Conservation (phyloP, 2,888 invertebrate species). For the Hirtodrosophila alboralis region DNA sequence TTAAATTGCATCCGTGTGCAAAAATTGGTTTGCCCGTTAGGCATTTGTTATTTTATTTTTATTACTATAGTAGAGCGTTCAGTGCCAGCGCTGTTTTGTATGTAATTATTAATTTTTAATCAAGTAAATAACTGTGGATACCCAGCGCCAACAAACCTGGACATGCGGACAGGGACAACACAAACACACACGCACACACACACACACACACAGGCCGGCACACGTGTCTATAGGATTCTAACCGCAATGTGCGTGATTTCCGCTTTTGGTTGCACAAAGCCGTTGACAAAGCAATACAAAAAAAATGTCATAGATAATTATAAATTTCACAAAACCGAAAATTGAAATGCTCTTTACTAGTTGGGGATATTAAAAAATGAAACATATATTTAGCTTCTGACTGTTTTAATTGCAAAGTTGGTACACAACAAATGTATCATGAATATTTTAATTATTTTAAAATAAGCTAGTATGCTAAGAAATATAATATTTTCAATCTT, state of each 20-base stretch:
- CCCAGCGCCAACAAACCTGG: slow-evolving; percentile 30
- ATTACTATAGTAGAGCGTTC: slow-evolving; percentile 8
- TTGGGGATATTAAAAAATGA: too few species aligned
- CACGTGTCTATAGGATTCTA: slow-evolving; percentile 42
- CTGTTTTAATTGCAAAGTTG: too few species aligned
- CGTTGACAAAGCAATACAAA: slow-evolving; percentile 44
- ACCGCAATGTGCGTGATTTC: slow-evolving; percentile 72
- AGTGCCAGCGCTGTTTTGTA: slow-evolving; percentile 33
- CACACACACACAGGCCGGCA: slow-evolving; percentile 1
- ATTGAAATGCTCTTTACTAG: slow-evolving; percentile 4
- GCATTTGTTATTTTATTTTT: slow-evolving; percentile 34
- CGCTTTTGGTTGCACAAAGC: slow-evolving; percentile 56
- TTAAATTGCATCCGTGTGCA: slow-evolving; percentile 75
- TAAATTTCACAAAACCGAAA: slow-evolving; percentile 1
- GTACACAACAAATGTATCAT: too few species aligned
- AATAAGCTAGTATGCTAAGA: too few species aligned
- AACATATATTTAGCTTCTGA: too few species aligned
- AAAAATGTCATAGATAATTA: slow-evolving; percentile 8
- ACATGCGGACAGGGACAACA: slow-evolving; percentile 17
- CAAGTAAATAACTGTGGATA: slow-evolving; percentile 63
- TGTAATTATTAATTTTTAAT: slow-evolving; percentile 77
- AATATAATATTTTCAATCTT: too few species aligned
- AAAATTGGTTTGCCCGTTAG: slow-evolving; percentile 48
- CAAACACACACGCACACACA: slow-evolving; percentile 19
- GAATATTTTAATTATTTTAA: too few species aligned